These are phyloP conservation scores for Buathra laborator DNA, from an alignment of 2,888 invertebrate genomes.

Conservation along the genomic window DNA sequence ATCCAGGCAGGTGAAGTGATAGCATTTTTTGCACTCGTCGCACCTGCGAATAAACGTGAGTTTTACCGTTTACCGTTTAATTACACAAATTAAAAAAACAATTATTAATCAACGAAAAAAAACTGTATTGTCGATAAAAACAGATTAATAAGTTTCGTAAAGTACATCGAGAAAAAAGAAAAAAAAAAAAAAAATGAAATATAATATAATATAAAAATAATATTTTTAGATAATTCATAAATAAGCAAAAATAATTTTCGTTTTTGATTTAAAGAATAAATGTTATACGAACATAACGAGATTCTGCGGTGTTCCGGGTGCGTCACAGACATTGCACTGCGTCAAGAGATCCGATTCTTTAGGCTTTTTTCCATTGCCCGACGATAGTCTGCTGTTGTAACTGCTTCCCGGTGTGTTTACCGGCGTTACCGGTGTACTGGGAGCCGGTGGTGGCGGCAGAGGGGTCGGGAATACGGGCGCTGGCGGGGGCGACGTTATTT, in stretches of 20 bases:
- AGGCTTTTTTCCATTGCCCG: conserved; percentile 78
- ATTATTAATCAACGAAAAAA: background rate
- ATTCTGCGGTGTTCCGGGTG: conserved; percentile 88
- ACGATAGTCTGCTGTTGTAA: conserved; percentile 73
- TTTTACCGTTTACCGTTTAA: background rate
- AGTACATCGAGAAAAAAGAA: background rate
- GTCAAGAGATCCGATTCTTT: conserved; percentile 85
- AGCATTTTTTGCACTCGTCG: conserved; percentile 95
- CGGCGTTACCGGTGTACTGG: conserved; percentile 73
- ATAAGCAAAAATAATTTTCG: background rate
- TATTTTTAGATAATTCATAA: background rate
- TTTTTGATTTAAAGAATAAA: conserved; percentile 26
- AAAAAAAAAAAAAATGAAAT: conserved; percentile 16
- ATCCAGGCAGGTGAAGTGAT: conserved; percentile 97
- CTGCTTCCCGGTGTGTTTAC: conserved; percentile 65
- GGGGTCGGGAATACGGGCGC: conserved; percentile 71
- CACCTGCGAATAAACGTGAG: conserved; percentile 87
- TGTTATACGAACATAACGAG: conserved; percentile 88
- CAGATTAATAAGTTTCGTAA: no score
- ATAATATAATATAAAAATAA: background rate
- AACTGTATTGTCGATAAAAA: no score
- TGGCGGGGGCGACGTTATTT: conserved; percentile 81
- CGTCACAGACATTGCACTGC: conserved; percentile 90
- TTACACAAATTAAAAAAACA: background rate
- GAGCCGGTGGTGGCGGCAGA: conserved; percentile 74